A percentile compares a stretch with the other conserved stretches of the same genome.
Conservation (phyloP, 2,888 invertebrate genomes). For the Stenichneumon culpator region DNA sequence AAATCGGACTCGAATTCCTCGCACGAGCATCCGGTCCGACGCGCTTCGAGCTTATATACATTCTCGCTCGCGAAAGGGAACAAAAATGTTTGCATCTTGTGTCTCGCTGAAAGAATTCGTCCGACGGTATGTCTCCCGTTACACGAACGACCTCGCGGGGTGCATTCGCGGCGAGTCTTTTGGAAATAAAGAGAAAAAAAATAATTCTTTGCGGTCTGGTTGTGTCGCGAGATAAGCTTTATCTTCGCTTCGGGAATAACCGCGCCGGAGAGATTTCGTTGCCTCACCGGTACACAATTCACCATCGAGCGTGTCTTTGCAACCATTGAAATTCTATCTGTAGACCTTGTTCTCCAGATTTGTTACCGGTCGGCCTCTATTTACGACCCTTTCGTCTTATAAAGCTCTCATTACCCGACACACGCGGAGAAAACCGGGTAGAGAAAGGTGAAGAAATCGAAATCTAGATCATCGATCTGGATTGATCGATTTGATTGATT, state of each 20-base stretch:
- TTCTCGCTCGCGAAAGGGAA: neutral
- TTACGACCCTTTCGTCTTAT: neutral
- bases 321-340: conserved; percentile 5
- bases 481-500: too few relatives aligned
- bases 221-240: conserved; percentile 30
- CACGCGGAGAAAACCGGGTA: neutral
- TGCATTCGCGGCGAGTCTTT: neutral
- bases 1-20: conserved; percentile 18
- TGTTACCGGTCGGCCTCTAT: neutral
- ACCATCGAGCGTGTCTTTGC: neutral
- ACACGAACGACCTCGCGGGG: neutral
- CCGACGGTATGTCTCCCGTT: conserved; percentile 1
- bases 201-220: neutral
- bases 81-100: neutral
- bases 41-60: conserved; percentile 5
- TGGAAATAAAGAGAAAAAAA: neutral
- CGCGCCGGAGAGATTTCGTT: neutral
- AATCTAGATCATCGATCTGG: conserved; percentile 1
- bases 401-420: neutral
- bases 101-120: neutral
- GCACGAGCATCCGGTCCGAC: conserved; percentile 37
- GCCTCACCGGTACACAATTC: neutral
- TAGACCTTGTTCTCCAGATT: neutral
- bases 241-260: conserved; percentile 18
- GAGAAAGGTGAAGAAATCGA: conserved; percentile 24